Base-by-base conservation (phyloP, 2,888 invertebrate genomes). In the Phalera bucephala region DNA sequence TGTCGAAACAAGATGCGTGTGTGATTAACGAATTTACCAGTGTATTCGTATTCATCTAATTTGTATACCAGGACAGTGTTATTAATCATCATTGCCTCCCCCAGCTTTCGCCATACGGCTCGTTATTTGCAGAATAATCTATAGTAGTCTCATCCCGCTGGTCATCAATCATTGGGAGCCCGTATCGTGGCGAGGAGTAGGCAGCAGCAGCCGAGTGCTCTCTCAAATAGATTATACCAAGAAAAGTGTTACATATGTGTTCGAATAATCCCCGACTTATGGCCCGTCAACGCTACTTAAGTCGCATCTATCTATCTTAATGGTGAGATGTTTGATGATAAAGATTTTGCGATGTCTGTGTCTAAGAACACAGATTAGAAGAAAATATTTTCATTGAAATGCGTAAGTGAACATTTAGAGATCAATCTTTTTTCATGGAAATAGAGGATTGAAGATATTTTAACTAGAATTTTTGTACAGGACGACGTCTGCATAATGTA, bases 151-250 rank as follows among this genome's bases (percentile, higher is more conserved):
- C 45, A 37, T 43, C 39, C 21, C 33, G 19, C 32, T 44, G 36
- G 38, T 45, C 59, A 70, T 70, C 68, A 66, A 70, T 70, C 67
- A 70, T 57, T 47, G 45, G 36, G 48, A 57, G 52, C 53, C 55
- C 57, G 54, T 54, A 58, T 42, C 48, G 49, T 47, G 52, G 46
- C 38, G 36, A 44, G 45, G 36, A 43, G 42, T 41, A 51, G 48
- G 42, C 44, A 44, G 31, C 42, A 41, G 35, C 52, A 5, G n/a
- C 55, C 39, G 50, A 53, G 36, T 47, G 56, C 54, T 55, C 33
- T 38, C 45, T 57, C 53, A 62, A 44, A 45, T 52, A 52, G 49
- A 53, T 44, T 42, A 36, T 51, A 38, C 45, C 45, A 47, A 61
- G 59, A 55, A 60, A 63, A 61, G 52, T 60, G 53, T 54, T 39